Base-by-base conservation (phyloP, 92 coral and sea anemone species). In the Phenganax stokvisi region DNA sequence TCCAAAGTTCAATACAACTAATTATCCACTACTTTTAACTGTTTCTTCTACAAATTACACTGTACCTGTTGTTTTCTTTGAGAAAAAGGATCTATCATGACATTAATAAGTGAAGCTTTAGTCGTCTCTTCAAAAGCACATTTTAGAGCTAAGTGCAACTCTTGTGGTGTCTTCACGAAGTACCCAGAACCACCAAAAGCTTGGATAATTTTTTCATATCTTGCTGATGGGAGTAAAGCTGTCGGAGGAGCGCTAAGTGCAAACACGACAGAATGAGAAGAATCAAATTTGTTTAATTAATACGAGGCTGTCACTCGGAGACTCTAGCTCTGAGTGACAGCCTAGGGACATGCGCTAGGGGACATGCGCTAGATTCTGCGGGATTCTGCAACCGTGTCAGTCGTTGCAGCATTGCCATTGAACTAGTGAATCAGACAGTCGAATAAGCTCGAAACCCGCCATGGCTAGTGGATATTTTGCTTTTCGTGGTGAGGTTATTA, bases 121-220 rank as follows among this genome's bases (percentile, higher is more conserved):
- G 72, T 75, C 29, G 17, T 79, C 10, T 79, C 51, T 79, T 69
- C 63, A 62, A 93, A 93, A 9, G 94, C 93, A 11, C 84, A 61
- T 17, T 63, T 72, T 51, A 93, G 86, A 20, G 91, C 98, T 53
- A 84, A 57, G 31, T 79, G 79, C 44, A 93, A 85, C 69, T 91
- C 89, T 58, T 78, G 78, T 71, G 93, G 90, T 12, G 94, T 93
- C 82, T 89, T 84, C 0, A 85, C 94, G 74, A 89, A 91, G 84
- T 80, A 91, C 6, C 98, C 98, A 78, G 83, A 88, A 20, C 98
- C 90, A 30, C 97, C 98, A 84, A 93, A 93, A 31, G 98, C 98
- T 82, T 91, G 94, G n/a, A 89, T 91, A 55, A 93, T 91, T 87
- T 73, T 75, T 81, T 93, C 98, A 71, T 93, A 93, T 37, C 91